Evolutionary conservation across 2,113 vertebrate species (phyloP).

Genomic region (Epinephelus fuscoguttatus): DNA sequence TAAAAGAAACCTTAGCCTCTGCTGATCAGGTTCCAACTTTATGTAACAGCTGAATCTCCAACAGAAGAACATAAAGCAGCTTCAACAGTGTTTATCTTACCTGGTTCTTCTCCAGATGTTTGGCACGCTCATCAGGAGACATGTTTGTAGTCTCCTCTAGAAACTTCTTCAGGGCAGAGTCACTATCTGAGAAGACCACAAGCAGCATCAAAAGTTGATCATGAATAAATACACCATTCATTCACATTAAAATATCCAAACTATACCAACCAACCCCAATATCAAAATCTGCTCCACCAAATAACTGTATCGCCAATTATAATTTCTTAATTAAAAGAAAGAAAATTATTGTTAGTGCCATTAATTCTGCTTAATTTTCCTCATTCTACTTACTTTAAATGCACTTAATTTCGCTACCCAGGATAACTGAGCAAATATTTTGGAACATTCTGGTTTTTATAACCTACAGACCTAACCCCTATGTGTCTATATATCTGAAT

Average conservation of each 20-base stretch:
- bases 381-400: too few relatives aligned
- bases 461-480: too few relatives aligned
- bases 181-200: slow-evolving; percentile 80
- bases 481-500: too few relatives aligned
- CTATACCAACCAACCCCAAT: too few relatives aligned
- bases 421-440: too few relatives aligned
- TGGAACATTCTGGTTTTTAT: too few relatives aligned
- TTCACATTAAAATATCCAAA: background rate
- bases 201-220: background rate
- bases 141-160: slow-evolving; percentile 90
- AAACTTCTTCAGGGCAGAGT: slow-evolving; percentile 93
- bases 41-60: background rate
- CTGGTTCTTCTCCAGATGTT: slow-evolving; percentile 92
- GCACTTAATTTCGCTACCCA: background rate
- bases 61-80: background rate
- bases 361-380: background rate
- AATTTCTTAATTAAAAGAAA: background rate
- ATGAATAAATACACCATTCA: background rate
- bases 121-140: slow-evolving; percentile 92
- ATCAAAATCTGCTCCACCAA: background rate
- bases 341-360: background rate
- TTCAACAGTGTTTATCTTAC: slow-evolving; percentile 70
- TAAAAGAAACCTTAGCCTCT: background rate
- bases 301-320: background rate
- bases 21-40: background rate